Evolutionary conservation across 2,888 invertebrate genomes (phyloP), one percentile per base, ranked within the genome.

Genomic region (Drosophila mercatorum): DNA sequence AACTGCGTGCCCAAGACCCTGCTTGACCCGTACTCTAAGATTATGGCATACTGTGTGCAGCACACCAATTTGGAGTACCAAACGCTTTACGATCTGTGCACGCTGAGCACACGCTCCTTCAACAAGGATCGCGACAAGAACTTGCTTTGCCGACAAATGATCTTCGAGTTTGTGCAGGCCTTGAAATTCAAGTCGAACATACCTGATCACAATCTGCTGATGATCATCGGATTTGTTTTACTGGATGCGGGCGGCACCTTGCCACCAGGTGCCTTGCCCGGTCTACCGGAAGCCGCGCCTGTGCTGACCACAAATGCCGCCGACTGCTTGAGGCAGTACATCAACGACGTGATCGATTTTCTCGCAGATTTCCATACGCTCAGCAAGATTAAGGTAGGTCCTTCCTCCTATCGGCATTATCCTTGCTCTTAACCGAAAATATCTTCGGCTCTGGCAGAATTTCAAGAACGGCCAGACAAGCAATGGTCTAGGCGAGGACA

Each of bases 291-390:
- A 40, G 79, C 83, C 11, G 86, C 92, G 3, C 87, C 87, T 4
- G 68, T 74, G 1, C 94, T 95, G 73, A 96, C 95, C 68, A 97
- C 98, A 2, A 98, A 97, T 81, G 97, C 98, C 0, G 96, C 97
- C 3, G 99, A 99, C 93, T 98, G 98, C 90, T 96, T 99, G 95
- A 94, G 97, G 34, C 96, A 97, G 67, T 97, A 98, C 92, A 94
- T 99, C 63, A 95, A 95, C 28, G 99, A 99, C 93, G 96, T 98
- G 80, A 94, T 99, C 47, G 99, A 99, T 77, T 97, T 99, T 92
- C 94, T 99, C 75, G 96, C 97, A 11, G 99, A 99, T 93, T 97
- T 99, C 77, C 98, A 99, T 91, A 97, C 99, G 1, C 94, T 99
- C 63, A 97, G 97, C 84, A 99, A 98, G 94, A 96, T 99, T 78